Percentiles rank a stretch among this genome's conserved stretches.
Conservation (phyloP, 2,888 invertebrate species). For the Phengaris alcon region DNA sequence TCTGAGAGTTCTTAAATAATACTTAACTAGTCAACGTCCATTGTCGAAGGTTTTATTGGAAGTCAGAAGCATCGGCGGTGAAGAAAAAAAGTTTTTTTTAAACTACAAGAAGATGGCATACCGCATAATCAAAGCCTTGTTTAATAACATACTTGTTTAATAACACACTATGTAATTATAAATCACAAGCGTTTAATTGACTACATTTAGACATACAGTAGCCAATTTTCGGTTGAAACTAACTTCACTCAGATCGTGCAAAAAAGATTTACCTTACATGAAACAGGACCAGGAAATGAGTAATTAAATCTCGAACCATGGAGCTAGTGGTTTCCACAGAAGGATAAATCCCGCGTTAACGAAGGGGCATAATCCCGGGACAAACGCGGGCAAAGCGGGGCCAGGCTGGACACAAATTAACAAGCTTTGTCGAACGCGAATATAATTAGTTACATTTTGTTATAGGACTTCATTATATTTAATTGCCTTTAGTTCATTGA, state of each 20-base stretch:
- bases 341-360: slow-evolving; percentile 62
- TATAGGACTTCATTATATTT: slow-evolving; percentile 33
- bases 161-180: not conserved
- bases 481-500: slow-evolving; percentile 21
- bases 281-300: slow-evolving; percentile 29
- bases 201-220: not conserved
- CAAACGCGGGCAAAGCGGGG: slow-evolving; percentile 2
- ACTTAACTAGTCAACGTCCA: too few species aligned
- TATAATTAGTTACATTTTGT: slow-evolving; percentile 37
- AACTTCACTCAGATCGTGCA: not conserved
- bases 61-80: too few species aligned
- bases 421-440: slow-evolving; percentile 43
- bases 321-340: slow-evolving; percentile 35
- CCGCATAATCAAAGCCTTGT: not conserved
- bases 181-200: not conserved
- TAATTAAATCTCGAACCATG: slow-evolving; percentile 28
- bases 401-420: slow-evolving; percentile 54
- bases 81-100: too few species aligned
- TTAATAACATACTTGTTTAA: too few species aligned
- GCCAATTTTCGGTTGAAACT: slow-evolving; percentile 1
- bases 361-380: slow-evolving; percentile 56
- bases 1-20: too few species aligned
- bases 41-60: too few species aligned
- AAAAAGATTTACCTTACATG: slow-evolving; percentile 8
- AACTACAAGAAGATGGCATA: too few species aligned